Evolutionary conservation across 2,888 invertebrate genomes (phyloP).

Genomic region (Adelognathus sp.): DNA sequence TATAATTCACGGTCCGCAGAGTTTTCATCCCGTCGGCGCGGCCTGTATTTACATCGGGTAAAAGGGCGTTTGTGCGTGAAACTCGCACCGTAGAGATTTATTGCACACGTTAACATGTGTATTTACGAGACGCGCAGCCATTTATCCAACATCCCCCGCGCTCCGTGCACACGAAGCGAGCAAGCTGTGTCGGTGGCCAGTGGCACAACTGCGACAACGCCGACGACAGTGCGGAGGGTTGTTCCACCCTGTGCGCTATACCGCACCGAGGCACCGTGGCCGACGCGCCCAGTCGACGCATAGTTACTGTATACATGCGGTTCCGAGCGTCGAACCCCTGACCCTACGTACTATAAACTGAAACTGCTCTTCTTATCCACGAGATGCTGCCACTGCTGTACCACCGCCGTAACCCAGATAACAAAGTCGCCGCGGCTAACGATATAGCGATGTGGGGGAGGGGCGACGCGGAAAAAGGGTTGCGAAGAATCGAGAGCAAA

Average conservation of each 20-base stretch:
- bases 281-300: conserved; percentile 30
- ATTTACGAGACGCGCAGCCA: conserved; percentile 23
- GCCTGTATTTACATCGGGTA: neutral
- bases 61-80: conserved; percentile 3
- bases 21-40: neutral
- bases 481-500: conserved; percentile 13
- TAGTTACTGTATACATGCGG: neutral
- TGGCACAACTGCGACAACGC: conserved; percentile 14
- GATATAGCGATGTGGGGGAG: no score
- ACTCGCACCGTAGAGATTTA: neutral
- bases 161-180: neutral
- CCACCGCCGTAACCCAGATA: conserved; percentile 31
- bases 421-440: neutral
- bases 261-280: conserved; percentile 26
- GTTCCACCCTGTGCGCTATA: conserved; percentile 23
- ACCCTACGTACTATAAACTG: conserved; percentile 17
- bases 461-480: neutral
- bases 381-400: conserved; percentile 30
- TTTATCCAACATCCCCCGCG: neutral
- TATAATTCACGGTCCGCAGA: conserved; percentile 1
- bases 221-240: conserved; percentile 3
- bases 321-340: conserved; percentile 36
- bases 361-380: conserved; percentile 1
- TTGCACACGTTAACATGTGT: conserved; percentile 4
- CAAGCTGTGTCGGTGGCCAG: no score